Conservation (phyloP, 1,140 invertebrate species). For the Orius insidiosus region DNA sequence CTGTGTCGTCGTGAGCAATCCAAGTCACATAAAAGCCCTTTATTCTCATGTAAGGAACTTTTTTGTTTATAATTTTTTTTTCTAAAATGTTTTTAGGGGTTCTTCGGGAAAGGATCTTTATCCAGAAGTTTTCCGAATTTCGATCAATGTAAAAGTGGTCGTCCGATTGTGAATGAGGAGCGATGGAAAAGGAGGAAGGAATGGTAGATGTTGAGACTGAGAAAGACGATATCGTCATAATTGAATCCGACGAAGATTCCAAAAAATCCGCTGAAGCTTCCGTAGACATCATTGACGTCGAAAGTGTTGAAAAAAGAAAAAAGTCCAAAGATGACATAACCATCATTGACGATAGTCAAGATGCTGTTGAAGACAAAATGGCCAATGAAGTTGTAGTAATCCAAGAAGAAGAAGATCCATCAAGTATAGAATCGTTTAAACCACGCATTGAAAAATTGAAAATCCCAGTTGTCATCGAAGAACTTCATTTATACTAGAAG, state of each 20-base stretch:
- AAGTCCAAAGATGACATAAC: background rate
- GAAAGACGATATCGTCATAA: background rate
- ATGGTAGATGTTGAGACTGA: constrained; percentile 9
- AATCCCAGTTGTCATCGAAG: too few relatives aligned
- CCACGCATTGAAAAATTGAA: too few relatives aligned
- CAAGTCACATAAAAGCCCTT: too few relatives aligned
- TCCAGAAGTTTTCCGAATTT: constrained; percentile 39
- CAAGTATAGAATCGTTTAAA: too few relatives aligned
- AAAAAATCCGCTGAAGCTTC: background rate
- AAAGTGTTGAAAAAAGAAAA: constrained; percentile 6
- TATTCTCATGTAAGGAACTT: too few relatives aligned
- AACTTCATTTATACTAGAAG: too few relatives aligned
- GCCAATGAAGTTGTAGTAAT: too few relatives aligned
- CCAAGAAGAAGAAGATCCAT: too few relatives aligned
- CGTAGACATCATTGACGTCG: background rate
- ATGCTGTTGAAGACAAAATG: background rate
- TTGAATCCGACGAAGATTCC: background rate
- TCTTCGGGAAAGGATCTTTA: constrained; percentile 51
- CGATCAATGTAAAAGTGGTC: constrained; percentile 25
- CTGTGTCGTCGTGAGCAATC: too few relatives aligned
- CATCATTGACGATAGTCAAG: background rate
- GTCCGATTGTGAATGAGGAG: constrained; percentile 28
- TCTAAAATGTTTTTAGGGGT: constrained; percentile 38
- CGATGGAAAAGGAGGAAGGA: constrained; percentile 23
- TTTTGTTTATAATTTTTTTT: constrained; percentile 6